Percentiles rank a stretch among this genome's conserved stretches.
phyloP scores from a whole-genome alignment of 92 coral and sea anemone genomes.

The Palythoa grandis region DNA sequence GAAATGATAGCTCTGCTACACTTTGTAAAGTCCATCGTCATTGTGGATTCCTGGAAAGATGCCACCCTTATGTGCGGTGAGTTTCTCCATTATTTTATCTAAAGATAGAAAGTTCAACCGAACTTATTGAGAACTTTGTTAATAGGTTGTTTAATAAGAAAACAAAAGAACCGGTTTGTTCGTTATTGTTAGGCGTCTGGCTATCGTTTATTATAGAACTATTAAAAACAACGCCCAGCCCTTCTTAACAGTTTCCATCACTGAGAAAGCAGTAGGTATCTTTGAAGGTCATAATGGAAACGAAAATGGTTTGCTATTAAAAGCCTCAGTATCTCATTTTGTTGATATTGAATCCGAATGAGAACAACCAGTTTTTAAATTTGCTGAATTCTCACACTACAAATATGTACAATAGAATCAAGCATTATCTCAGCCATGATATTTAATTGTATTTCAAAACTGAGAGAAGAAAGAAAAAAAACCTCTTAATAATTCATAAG shows the following conservation, averaged over 20 bases:
- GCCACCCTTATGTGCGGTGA: constrained; percentile 13
- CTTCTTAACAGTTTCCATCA: neutral
- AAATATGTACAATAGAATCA: too few relatives aligned
- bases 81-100: constrained; percentile 4
- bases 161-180: neutral
- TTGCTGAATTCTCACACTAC: too few relatives aligned
- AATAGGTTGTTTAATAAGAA: constrained; percentile 17
- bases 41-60: neutral
- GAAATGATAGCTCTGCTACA: neutral
- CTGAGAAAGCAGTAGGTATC: neutral
- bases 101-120: neutral
- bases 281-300: neutral
- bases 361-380: too few relatives aligned
- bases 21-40: neutral
- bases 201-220: constrained; percentile 4
- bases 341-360: too few relatives aligned
- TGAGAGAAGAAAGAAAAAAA: too few relatives aligned
- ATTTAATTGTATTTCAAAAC: too few relatives aligned
- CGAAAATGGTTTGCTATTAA: neutral
- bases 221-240: neutral
- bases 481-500: too few relatives aligned
- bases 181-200: neutral
- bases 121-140: neutral
- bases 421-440: too few relatives aligned
- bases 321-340: too few relatives aligned